Conservation (phyloP, 2,113 vertebrate species). For the Jaculus jaculus region DNA sequence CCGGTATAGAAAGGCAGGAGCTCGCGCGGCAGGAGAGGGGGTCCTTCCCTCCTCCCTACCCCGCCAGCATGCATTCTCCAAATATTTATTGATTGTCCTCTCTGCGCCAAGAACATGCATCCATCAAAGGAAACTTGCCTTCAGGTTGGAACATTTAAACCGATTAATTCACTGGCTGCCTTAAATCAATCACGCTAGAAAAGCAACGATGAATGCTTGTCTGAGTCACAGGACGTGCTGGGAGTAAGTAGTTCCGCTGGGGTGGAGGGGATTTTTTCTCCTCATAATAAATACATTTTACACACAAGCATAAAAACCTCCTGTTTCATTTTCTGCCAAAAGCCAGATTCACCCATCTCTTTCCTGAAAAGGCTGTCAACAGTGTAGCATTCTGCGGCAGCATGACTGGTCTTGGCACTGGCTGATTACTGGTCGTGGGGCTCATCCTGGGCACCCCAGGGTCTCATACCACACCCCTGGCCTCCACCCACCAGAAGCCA, state of each 20-base stretch:
- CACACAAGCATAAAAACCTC: neutral
- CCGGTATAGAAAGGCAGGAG: neutral
- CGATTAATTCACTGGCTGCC: neutral
- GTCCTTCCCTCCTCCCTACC: neutral
- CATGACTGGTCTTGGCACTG: rapidly evolving
- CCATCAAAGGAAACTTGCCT: neutral
- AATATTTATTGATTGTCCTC: neutral
- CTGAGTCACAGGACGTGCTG: neutral
- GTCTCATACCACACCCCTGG: no score
- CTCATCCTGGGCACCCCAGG: no score
- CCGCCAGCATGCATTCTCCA: neutral
- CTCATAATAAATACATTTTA: neutral
- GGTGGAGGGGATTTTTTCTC: neutral
- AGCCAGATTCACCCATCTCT: neutral
- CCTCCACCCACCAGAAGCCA: neutral
- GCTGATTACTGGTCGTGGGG: rapidly evolving
- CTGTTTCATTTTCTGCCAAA: neutral
- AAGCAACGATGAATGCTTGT: rapidly evolving
- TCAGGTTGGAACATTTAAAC: neutral
- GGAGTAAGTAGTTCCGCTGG: rapidly evolving
- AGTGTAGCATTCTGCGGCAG: neutral
- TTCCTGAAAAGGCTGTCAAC: neutral
- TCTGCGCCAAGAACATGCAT: rapidly evolving
- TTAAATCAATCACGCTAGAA: neutral
- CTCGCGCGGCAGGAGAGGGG: rapidly evolving